Percentiles rank a stretch among this genome's conserved stretches.
phyloP scores from a whole-genome alignment of 2,888 invertebrate genomes.

The Synanthedon myopaeformis region DNA sequence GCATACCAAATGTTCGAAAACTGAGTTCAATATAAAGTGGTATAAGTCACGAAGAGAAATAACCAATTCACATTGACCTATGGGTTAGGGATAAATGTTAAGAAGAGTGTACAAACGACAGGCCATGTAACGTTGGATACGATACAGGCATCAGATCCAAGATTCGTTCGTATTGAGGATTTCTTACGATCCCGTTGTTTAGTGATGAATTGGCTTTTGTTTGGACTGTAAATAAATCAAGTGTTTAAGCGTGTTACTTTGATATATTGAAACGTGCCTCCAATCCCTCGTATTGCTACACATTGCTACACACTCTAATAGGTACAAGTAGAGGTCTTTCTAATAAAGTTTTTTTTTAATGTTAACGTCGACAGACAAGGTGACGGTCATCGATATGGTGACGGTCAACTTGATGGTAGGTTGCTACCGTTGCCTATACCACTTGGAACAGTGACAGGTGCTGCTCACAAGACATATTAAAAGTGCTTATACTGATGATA shows the following conservation, averaged over 20 bases:
- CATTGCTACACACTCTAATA: too few relatives aligned
- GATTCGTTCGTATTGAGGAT: conserved; percentile 39
- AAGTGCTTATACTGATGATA: too few relatives aligned
- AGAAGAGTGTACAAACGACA: conserved; percentile 1
- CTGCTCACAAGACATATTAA: too few relatives aligned
- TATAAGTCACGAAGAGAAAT: conserved; percentile 1
- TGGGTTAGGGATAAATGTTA: conserved; percentile 6
- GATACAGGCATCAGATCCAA: conserved; percentile 27
- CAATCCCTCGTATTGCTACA: not conserved
- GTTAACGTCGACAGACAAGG: not conserved
- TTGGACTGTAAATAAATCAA: conserved; percentile 43
- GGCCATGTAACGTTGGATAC: conserved; percentile 1
- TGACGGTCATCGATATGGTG: too few relatives aligned
- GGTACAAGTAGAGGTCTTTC: not conserved
- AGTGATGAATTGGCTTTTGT: conserved; percentile 36
- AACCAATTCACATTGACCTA: not conserved
- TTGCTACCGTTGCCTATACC: too few relatives aligned
- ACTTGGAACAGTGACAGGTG: too few relatives aligned
- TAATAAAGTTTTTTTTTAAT: not conserved
- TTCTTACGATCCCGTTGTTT: conserved; percentile 31
- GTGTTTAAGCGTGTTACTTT: conserved; percentile 32
- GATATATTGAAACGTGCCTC: conserved; percentile 11
- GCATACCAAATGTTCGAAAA: not conserved
- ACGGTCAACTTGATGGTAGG: too few relatives aligned
- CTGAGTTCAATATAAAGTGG: conserved; percentile 15